Base-by-base conservation (phyloP, 2,113 vertebrate species). In the Aspiorhynchus laticeps region DNA sequence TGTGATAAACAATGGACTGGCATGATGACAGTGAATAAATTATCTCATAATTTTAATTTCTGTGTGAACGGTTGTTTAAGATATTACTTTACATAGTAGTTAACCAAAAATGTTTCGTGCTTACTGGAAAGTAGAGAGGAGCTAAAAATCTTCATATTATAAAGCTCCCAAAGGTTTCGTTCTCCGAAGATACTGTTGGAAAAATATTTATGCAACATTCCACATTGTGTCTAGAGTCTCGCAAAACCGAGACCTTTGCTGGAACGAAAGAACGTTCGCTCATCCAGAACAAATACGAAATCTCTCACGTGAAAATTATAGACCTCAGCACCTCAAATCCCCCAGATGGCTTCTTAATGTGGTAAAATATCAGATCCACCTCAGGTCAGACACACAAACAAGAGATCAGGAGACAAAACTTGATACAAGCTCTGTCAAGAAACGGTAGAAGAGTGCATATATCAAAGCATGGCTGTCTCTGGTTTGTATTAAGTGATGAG, bases 271-370 rank as follows among this genome's bases (percentile, higher is more conserved):
- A 85, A 26, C 59, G 11, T 77, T 75, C 21, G 71, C 46, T 83
- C 65, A 73, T 89, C 88, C 89, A 90, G 85, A 88, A 79, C 59
- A 87, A 90, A 90, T 74, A 88, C 36, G 77, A 33, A 56, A 84
- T 43, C 84, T 84, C 86, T 83, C 65, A 61, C 21, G 56, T 88
- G 86, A 87, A 83, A 90, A 86, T 84, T 86, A 80, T 87, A 38
- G 41, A 80, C 73, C 83, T 78, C n/a, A 89, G 84, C 80, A 71
- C 83, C 59, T 83, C 26, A 73, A 21, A 65, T 75, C 78, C 48
- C 79, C 43, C 51, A 28, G 56, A 86, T 67, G 61, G 76, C 31
- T 69, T 75, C 63, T 80, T 80, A 89, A 83, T 43, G 36, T 74
- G 53, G 36, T 85, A 41, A 81, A 89, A 80, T 79, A 79, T 85